Percentiles rank a stretch among this genome's conserved stretches.
These are phyloP conservation scores for Oncorhynchus tshawytscha DNA, from an alignment of 2,113 vertebrate genomes.

Conservation along the genomic window DNA sequence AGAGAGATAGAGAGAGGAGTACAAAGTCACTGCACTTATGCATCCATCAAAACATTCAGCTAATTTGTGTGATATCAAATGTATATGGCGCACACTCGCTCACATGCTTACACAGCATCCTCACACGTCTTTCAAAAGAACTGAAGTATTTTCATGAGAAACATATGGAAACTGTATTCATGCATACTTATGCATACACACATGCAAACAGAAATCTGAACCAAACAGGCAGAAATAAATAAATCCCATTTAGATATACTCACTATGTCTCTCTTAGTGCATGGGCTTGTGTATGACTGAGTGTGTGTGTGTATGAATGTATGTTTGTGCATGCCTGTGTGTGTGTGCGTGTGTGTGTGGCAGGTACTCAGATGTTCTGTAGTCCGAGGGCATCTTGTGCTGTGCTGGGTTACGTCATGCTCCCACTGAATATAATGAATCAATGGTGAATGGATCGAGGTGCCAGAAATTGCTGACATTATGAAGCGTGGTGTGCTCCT, in stretches of 20 bases:
- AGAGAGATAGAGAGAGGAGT: background rate
- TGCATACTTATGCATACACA: background rate
- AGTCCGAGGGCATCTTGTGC: conserved; percentile 14
- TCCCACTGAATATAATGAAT: conserved; percentile 39
- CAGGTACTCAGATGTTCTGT: background rate
- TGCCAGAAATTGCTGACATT: conserved; percentile 56
- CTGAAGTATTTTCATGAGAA: background rate
- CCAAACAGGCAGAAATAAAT: background rate
- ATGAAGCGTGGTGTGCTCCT: conserved; percentile 46
- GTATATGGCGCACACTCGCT: too few relatives aligned
- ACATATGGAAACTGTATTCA: background rate
- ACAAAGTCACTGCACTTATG: too few relatives aligned
- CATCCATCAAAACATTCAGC: too few relatives aligned
- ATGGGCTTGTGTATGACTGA: background rate
- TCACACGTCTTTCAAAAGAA: too few relatives aligned
- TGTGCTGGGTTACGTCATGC: conserved; percentile 28
- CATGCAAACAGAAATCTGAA: background rate
- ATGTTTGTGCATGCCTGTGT: too few relatives aligned
- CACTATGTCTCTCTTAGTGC: too few relatives aligned
- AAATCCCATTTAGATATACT: too few relatives aligned
- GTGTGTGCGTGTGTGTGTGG: too few relatives aligned
- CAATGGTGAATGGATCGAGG: conserved; percentile 44
- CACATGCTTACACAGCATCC: too few relatives aligned
- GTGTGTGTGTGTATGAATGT: too few relatives aligned
- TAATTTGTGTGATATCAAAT: too few relatives aligned